These are phyloP conservation scores for Phalera bucephala DNA, from an alignment of 2,888 invertebrate species.

Conservation along the genomic window DNA sequence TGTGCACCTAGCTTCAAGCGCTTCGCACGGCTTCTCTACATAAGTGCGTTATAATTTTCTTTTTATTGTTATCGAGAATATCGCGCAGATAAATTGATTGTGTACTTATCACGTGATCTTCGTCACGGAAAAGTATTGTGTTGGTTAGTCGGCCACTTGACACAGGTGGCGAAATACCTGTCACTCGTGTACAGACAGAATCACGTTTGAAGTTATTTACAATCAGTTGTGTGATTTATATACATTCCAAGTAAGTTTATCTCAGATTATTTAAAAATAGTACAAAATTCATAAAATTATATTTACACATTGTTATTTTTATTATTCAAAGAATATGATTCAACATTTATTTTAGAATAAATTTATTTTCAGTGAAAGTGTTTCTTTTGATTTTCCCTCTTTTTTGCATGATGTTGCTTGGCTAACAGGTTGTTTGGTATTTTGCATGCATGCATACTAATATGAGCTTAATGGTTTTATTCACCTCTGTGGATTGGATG, in stretches of 20 bases:
- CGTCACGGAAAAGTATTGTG: slow-evolving; percentile 5
- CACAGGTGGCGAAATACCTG: slow-evolving; percentile 22
- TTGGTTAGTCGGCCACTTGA: slow-evolving; percentile 24
- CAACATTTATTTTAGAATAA: slow-evolving; percentile 31
- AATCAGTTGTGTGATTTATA: slow-evolving; percentile 1
- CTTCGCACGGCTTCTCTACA: slow-evolving; percentile 17
- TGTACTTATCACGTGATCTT: slow-evolving; percentile 21
- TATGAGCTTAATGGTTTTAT: background rate
- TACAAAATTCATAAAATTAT: slow-evolving; percentile 24
- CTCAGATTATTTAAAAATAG: slow-evolving; percentile 19
- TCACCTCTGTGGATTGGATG: slow-evolving; percentile 3
- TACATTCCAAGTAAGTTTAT: slow-evolving; percentile 32
- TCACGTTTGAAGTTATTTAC: slow-evolving; percentile 3
- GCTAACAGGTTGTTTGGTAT: slow-evolving; percentile 27
- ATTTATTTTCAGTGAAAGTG: slow-evolving; percentile 49
- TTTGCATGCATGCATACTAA: slow-evolving; percentile 25
- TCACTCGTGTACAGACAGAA: slow-evolving; percentile 7
- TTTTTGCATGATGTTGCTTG: slow-evolving; percentile 43
- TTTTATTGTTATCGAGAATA: slow-evolving; percentile 27
- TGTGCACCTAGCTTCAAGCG: slow-evolving; percentile 22
- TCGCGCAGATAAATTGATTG: slow-evolving; percentile 31
- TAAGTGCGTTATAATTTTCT: slow-evolving; percentile 5
- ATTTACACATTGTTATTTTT: slow-evolving; percentile 27
- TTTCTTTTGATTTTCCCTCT: slow-evolving; percentile 48
- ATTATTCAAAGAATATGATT: slow-evolving; percentile 24